A percentile compares a stretch with the other conserved stretches of the same genome.
These are phyloP conservation scores for Philantomba maxwellii DNA, from an alignment of 2,113 vertebrate genomes.

Conservation along the genomic window DNA sequence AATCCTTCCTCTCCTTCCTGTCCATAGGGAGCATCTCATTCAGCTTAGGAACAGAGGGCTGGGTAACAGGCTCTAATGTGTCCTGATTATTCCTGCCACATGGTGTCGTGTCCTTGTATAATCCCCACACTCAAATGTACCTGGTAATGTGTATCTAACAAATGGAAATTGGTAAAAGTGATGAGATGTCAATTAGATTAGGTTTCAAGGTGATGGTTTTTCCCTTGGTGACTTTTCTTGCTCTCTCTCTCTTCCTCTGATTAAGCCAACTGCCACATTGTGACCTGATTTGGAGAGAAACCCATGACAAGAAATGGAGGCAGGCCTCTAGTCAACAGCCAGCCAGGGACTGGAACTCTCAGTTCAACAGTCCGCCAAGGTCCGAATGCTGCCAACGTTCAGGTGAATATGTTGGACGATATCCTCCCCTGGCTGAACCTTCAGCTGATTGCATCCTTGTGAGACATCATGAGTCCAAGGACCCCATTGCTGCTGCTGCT, in stretches of 20 bases:
- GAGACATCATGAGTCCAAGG: background rate
- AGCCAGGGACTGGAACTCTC: background rate
- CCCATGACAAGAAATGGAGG: background rate
- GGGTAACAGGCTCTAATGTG: background rate
- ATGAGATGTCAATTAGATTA: background rate
- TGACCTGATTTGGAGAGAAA: background rate
- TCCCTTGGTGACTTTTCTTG: background rate
- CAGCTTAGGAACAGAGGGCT: background rate
- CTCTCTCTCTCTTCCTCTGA: background rate
- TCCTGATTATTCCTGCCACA: background rate
- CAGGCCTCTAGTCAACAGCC: background rate
- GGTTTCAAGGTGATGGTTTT: background rate
- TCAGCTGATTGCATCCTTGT: background rate
- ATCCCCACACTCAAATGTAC: too few relatives aligned
- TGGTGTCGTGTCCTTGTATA: background rate
- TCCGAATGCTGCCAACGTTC: fast-evolving
- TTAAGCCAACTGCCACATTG: background rate
- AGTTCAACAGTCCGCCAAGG: background rate
- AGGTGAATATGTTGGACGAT: background rate
- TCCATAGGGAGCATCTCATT: background rate
- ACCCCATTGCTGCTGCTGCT: too few relatives aligned
- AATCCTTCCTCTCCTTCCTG: too few relatives aligned
- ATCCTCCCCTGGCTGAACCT: background rate
- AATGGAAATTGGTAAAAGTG: background rate
- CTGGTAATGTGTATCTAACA: background rate